Evolutionary conservation across 2,113 vertebrate genomes (phyloP), one percentile per base, ranked within the genome.

Genomic region (Platycercus adscitus): DNA sequence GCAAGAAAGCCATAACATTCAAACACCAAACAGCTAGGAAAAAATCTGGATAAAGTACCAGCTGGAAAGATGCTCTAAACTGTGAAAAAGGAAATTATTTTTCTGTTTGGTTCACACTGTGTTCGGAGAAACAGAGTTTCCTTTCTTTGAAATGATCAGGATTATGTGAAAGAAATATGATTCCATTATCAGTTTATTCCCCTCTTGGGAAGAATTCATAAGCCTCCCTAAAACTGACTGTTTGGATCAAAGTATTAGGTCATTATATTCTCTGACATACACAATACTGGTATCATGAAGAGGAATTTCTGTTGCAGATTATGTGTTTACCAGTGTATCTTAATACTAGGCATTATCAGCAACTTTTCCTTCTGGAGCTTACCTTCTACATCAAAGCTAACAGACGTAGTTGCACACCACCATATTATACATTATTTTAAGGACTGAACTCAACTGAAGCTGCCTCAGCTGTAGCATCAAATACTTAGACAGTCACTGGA

Each of bases 1-100:
- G 64, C 4, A 73, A 65, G 52, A 71, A 94, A 84, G 20, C 13
- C 7, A 4, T 41, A 64, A n/a, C 14, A 31, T 72, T 69, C 21
- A 56, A 92, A 88, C 58, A 64, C 19, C 21, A 84, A 87, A 63
- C 11, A 86, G 25, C 2, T 46, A 86, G n/a, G 16, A 64, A 82
- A 76, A 86, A 37, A 37, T 15, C 2, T 35, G 13, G 63, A 53
- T 78, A 81, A 92, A 88, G 9, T 60, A 29, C 13, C 17, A 70
- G 33, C n/a, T 60, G 64, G 29, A 86, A 94, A 91, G 39, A 35
- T 35, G 43, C 33, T 75, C 72, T 92, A 65, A 92, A 88, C 64
- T 81, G 60, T 80, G 65, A 81, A 88, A 95, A 90, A 86, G 46
- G 53, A 93, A 88, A 92, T 77, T 41, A 56, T 83, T 93, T 95